These are phyloP conservation scores for Aradus depressus DNA, from an alignment of 2,888 invertebrate species.

Conservation along the genomic window DNA sequence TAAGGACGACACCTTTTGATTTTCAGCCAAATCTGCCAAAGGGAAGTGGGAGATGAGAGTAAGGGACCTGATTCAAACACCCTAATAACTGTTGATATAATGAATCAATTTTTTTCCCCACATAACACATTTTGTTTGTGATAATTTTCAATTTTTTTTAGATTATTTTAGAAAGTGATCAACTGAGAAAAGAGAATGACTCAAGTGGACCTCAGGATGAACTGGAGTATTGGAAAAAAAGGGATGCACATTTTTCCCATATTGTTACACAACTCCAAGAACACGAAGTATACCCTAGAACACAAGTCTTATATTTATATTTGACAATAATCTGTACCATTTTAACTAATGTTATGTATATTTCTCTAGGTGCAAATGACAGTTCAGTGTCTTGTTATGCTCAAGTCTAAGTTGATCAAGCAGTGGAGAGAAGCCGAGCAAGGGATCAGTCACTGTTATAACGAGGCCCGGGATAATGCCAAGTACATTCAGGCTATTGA, in stretches of 20 bases:
- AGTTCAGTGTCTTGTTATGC: conserved; percentile 59
- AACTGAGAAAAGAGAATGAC: conserved; percentile 81
- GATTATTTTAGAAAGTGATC: conserved; percentile 82
- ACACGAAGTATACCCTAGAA: conserved; percentile 38
- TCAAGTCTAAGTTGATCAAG: conserved; percentile 66
- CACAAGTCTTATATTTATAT: too few species aligned
- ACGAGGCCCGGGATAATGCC: conserved; percentile 91
- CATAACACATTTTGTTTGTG: neutral
- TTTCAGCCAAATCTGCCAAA: too few species aligned
- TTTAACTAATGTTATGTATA: conserved; percentile 3
- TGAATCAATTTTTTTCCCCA: too few species aligned
- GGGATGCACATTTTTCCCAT: conserved; percentile 86
- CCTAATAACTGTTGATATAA: too few species aligned
- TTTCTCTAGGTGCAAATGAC: conserved; percentile 58
- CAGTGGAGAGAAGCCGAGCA: conserved; percentile 76
- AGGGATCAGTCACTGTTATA: conserved; percentile 87
- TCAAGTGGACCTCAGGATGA: conserved; percentile 85
- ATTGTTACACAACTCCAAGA: conserved; percentile 64
- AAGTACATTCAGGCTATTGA: conserved; percentile 91
- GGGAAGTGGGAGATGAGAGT: too few species aligned
- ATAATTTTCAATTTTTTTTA: neutral
- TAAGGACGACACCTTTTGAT: too few species aligned
- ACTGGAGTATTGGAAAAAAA: conserved; percentile 89
- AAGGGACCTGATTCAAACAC: too few species aligned
- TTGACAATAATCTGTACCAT: neutral